Evolutionary conservation across 2,113 vertebrate genomes (phyloP).

Genomic region (Phrynocephalus versicolor): DNA sequence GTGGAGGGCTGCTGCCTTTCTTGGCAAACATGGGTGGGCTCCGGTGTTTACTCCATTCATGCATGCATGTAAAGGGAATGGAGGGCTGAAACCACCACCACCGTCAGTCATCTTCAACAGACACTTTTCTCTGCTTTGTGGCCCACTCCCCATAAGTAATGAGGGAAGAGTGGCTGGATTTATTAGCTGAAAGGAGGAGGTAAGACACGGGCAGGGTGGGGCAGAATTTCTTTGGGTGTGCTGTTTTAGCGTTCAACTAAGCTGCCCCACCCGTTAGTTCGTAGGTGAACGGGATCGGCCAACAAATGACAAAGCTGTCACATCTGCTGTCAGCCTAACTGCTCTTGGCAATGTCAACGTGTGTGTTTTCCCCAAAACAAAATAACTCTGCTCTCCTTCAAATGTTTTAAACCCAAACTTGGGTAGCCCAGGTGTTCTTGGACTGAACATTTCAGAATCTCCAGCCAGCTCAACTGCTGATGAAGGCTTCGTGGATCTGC

Average conservation of each 20-base stretch:
- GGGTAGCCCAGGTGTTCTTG: no score
- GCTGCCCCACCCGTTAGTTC: not conserved
- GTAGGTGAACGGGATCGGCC: not conserved
- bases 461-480: no score
- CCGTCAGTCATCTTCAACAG: no score
- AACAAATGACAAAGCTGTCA: not conserved
- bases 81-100: not conserved
- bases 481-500: no score
- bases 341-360: no score
- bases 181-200: not conserved
- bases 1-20: no score
- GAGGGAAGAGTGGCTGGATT: not conserved
- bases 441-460: no score
- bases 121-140: not conserved
- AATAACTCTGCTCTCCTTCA: no score
- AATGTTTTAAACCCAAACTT: no score
- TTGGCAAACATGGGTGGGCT: no score
- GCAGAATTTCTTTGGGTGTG: not conserved
- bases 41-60: not conserved
- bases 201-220: not conserved
- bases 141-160: not conserved
- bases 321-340: not conserved
- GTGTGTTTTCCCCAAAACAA: no score
- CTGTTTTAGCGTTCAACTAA: not conserved
- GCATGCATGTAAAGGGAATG: not conserved